Conservation (phyloP, 2,888 invertebrate species). For the Calephelis perditalis region DNA sequence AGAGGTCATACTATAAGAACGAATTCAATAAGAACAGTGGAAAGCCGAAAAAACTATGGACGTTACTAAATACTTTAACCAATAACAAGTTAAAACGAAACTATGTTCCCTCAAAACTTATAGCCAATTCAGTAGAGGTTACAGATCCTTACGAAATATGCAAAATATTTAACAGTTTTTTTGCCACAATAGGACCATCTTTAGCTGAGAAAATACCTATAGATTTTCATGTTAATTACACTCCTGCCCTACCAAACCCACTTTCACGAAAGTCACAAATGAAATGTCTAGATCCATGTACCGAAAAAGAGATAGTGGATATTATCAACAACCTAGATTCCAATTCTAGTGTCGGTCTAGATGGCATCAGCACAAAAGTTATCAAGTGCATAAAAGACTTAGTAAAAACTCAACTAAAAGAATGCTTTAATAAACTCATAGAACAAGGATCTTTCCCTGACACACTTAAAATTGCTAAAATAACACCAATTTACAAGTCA, state of each 20-base stretch:
- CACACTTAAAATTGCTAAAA: too few species aligned
- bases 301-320: background rate
- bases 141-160: conserved; percentile 2
- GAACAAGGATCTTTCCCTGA: background rate
- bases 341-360: background rate
- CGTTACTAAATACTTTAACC: too few species aligned
- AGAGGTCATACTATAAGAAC: too few species aligned
- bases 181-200: background rate
- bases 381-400: too few species aligned
- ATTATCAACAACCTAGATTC: background rate
- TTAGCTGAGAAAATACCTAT: background rate
- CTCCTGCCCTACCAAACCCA: background rate
- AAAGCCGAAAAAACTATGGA: too few species aligned
- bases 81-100: too few species aligned
- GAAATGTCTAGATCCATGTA: conserved; percentile 2
- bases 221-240: conserved; percentile 2
- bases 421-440: conserved; percentile 1
- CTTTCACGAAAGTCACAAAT: background rate
- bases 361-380: too few species aligned
- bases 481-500: too few species aligned
- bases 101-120: too few species aligned
- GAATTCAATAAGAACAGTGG: too few species aligned
- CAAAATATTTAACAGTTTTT: background rate
- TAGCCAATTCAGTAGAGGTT: background rate
- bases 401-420: background rate